Base-by-base conservation (phyloP, 2,888 invertebrate species). In the Dicyrtoma fusca region DNA sequence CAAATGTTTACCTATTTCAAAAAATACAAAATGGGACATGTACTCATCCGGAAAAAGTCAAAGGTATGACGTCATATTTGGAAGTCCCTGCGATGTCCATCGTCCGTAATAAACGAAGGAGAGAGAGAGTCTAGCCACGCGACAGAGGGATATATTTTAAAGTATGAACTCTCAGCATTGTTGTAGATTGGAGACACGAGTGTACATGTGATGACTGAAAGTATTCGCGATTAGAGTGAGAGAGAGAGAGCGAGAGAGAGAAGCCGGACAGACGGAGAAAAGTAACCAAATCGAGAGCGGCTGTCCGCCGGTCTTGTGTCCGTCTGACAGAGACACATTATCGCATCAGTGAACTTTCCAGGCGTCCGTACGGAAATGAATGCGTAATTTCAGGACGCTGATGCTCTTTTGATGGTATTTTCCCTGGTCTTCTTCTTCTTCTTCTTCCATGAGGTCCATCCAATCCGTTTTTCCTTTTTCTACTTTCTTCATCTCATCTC, bases 271-370 rank as follows among this genome's bases (percentile, higher is more conserved):
- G 66, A 66, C 25, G 51, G 19, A 19, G 61, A 61, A 8, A 34
- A 68, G 68, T 68, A 68, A 68, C 55, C 57, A 68, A 68, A 68
- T 68, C 51, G 65, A 65, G 51, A 49, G 65, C 65, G 61, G 61
- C 64, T 64, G 64, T 64, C 49, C 49, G 64, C 64, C 64, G 64
- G 64, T 64, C 64, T 49, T 64, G 47, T 45, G 45, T 68, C 57
- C 68, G 71, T 68, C 63, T 76, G 78, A 78, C 78, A 78, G 76
- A 76, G 78, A 78, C 78, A 78, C 78, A 78, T 78, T 78, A 78
- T 78, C 76, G 69, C 62, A 53, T 63, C 63, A 70, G 65, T 66
- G 51, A 64, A 61, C 73, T 71, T 73, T 69, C 72, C 44, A 72
- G 75, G 75, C 77, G 74, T 75, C 74, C 74, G 65, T 61, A 70